phyloP scores from a whole-genome alignment of 2,113 vertebrate genomes.

The Nycticryphes semicollaris region DNA sequence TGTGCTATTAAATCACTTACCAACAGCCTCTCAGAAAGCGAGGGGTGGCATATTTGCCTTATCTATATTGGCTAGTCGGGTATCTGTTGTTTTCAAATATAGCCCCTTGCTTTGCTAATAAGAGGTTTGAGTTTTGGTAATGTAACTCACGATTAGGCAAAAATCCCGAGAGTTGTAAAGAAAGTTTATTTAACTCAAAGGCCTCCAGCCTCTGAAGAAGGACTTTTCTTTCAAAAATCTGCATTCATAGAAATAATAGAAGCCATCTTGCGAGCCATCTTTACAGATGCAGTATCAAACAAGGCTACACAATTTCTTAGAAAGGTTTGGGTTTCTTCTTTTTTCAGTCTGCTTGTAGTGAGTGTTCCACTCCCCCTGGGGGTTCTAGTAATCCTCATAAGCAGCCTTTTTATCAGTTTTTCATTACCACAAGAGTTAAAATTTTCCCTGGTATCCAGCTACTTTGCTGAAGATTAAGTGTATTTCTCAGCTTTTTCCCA shows the following conservation, averaged over 20 bases:
- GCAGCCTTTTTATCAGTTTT: not conserved
- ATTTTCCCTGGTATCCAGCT: not conserved
- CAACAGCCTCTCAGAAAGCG: not conserved
- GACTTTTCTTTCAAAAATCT: not conserved
- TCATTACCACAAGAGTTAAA: not conserved
- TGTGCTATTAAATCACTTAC: not conserved
- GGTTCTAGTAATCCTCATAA: not conserved
- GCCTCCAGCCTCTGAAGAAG: not conserved
- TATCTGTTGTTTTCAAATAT: not conserved
- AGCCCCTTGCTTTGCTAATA: not conserved
- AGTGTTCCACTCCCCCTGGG: rapidly evolving
- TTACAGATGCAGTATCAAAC: not conserved
- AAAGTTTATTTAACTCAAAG: not conserved
- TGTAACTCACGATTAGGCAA: not conserved
- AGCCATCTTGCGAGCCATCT: not conserved
- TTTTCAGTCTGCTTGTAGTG: not conserved
- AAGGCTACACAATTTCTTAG: not conserved
- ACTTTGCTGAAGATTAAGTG: not conserved
- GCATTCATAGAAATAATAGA: not conserved
- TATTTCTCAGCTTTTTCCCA: not conserved
- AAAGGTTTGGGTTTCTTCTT: not conserved
- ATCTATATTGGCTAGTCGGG: not conserved
- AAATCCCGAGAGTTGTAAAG: not conserved
- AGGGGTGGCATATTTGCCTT: not conserved
- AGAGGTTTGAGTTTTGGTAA: not conserved